Evolutionary conservation across 2,113 vertebrate species (phyloP).

Genomic region (Mystacornis crossleyi): DNA sequence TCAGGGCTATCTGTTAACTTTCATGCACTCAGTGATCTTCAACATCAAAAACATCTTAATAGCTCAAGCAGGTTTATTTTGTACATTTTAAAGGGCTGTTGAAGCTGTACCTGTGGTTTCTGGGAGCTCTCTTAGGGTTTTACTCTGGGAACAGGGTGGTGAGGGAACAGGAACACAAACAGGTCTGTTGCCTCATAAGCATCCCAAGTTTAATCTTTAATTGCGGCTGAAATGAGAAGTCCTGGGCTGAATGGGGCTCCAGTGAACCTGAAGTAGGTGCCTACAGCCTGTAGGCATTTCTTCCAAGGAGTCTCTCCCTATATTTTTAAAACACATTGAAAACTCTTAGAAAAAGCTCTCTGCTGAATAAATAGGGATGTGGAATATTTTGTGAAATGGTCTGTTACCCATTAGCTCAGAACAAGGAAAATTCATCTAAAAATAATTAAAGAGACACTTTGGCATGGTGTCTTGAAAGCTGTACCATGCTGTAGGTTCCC

Average conservation of each 20-base stretch:
- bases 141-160: not conserved
- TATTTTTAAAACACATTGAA: not conserved
- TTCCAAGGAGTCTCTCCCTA: not conserved
- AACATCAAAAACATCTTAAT: not conserved
- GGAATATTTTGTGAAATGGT: constrained; percentile 36
- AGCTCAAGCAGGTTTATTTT: not conserved
- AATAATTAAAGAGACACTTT: constrained; percentile 61
- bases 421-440: constrained; percentile 63
- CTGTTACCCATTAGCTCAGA: constrained; percentile 61
- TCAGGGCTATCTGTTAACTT: not conserved
- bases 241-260: not conserved
- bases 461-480: constrained; percentile 32
- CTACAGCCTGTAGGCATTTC: not conserved
- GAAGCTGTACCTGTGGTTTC: not conserved
- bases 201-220: not conserved
- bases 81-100: not conserved
- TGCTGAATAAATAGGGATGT: constrained; percentile 7
- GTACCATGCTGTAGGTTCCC: constrained; percentile 17
- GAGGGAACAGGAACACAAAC: not conserved
- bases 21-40: not conserved
- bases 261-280: not conserved
- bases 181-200: not conserved
- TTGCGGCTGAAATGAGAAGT: not conserved
- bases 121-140: not conserved
- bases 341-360: not conserved